Evolutionary conservation across 2,888 invertebrate species (phyloP), one percentile per base, ranked within the genome.

Genomic region (Melieria omissa): DNA sequence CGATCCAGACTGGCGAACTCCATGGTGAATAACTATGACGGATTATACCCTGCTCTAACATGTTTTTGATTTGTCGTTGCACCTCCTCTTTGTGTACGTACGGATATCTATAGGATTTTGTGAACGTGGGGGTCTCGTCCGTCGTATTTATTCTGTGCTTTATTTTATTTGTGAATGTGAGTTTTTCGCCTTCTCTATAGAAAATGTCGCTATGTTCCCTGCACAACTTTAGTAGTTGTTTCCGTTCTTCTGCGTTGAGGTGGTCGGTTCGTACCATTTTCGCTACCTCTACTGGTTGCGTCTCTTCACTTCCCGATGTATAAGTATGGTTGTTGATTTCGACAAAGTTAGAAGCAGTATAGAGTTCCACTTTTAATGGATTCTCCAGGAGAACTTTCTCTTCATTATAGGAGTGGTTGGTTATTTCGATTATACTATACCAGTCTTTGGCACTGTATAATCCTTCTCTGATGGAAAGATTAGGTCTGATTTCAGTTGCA

Each of bases 1-100:
- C 79, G 0, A 82, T 75, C 77, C 77, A 78, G 16, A 80, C 73
- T 2, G 80, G 64, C 52, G 64, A 64, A 41, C 52, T 52, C 64
- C 64, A 64, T 16, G 64, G 64, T 6, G 64, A 64, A 29, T 29
- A 64, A 52, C 64, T 49, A 14, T 16, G 49, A 29, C 41, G 6
- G 4, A 64, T 64, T n/a, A 64, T 64, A 7, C 52, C 52, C 10
- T 63, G 46, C 4, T 49, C n/a, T 7, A 64, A 16, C 64, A 64
- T 64, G 7, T 29, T 52, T 8, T 5, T 10, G 14, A 64, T 64
- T 52, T 64, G 29, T 49, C n/a, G 14, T 14, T 16, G 14, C 6
- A 64, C 29, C n/a, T 64, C 64, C 10, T 41, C 41, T 64, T 47
- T 64, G 42, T 64, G 64, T 4, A 64, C n/a, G 29, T 52, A 49